Evolutionary conservation across 2,797 vertebrate genomes (phyloP).

Genomic region (Neostethus bicornis): DNA sequence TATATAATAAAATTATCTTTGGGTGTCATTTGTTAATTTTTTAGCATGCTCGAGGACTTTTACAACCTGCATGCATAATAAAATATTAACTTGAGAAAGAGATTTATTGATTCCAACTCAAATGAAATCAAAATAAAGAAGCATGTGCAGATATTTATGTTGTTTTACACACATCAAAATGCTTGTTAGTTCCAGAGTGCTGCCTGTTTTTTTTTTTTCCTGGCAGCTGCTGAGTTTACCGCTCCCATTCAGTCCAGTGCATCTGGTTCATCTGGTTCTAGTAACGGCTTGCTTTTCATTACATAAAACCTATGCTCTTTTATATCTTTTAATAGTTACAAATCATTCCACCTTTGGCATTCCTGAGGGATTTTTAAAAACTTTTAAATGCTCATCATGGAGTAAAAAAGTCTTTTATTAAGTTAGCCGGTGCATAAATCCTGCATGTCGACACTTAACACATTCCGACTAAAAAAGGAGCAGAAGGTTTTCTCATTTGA

Average conservation of each 20-base stretch:
- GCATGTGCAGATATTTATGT: too few relatives aligned
- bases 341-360: not conserved
- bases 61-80: not conserved
- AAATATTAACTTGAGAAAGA: too few relatives aligned
- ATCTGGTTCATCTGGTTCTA: not conserved
- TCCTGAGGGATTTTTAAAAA: not conserved
- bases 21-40: too few relatives aligned
- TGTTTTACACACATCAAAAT: too few relatives aligned
- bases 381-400: not conserved
- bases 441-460: not conserved
- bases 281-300: not conserved
- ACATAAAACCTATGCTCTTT: not conserved
- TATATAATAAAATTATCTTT: too few relatives aligned
- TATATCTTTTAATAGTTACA: not conserved
- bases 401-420: not conserved
- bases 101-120: not conserved
- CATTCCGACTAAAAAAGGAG: not conserved
- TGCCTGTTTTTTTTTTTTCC: too few relatives aligned
- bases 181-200: too few relatives aligned
- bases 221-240: too few relatives aligned
- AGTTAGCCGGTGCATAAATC: not conserved
- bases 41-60: too few relatives aligned
- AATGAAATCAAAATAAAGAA: too few relatives aligned
- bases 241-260: not conserved
- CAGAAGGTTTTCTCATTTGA: not conserved